Evolutionary conservation across 1,140 invertebrate genomes (phyloP), one percentile per base, ranked within the genome.

Genomic region (Drosophila azteca): DNA sequence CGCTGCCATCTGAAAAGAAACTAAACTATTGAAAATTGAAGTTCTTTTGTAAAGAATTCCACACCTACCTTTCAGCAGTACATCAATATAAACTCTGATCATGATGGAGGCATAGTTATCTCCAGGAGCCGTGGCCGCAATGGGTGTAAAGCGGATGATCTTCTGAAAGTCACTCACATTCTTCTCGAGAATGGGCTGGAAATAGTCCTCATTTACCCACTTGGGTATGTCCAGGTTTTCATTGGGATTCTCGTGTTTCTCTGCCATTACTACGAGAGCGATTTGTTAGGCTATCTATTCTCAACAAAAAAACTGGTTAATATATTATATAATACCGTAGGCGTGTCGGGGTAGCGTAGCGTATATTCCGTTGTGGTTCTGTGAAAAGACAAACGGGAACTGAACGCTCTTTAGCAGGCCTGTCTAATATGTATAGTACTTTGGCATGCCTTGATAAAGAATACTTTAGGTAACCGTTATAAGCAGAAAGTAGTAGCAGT

Each of bases 181-280:
- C 67, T 92, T 81, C 39, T 90, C 90, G 1, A 94, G 55, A 22
- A 93, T 79, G 31, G 90, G 90, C 39, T 92, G 74, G 2, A 92
- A 76, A 39, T 93, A 93, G 17, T 92, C 87, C 50, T 81, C 67
- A 69, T 93, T 92, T 24, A 94, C 64, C 93, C 93, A 93, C 51
- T 90, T 62, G 41, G 92, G 92, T 24, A 91, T 90, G 1, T 43
- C 20, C 0, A 90, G 54, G 43, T 63, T 31, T 22, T 90, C 69
- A 22, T 90, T 90, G 9, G 89, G 89, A 76, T 78, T 88, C 6
- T 26, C 7, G 0, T 59, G 60, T 6, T 73, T 79, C 2, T 26
- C 50, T 2, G 61, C 24, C 24, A 24, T 24, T 3, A 24, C 24
- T 24, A 22, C 29, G 29, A 31, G 1, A 8, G 29, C 0, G 6